phyloP scores from a whole-genome alignment of 2,113 vertebrate species.

The Redunca redunca region DNA sequence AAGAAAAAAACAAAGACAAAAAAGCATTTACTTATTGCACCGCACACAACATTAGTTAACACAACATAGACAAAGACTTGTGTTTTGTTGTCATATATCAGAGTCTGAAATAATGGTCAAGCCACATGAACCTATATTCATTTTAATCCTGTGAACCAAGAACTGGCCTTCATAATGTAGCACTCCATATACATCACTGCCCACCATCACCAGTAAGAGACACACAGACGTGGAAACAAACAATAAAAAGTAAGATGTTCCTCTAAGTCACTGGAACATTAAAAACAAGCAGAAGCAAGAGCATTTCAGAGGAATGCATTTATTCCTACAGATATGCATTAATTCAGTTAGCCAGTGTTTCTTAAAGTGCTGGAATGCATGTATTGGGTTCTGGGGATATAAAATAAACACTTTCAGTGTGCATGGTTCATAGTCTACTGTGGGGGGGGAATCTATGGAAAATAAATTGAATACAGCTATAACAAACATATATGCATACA shows the following conservation, averaged over 20 bases:
- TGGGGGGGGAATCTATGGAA: neutral
- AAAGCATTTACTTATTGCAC: neutral
- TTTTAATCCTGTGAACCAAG: neutral
- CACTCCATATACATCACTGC: neutral
- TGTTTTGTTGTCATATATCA: constrained; percentile 31
- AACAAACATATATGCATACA: neutral
- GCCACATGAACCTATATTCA: neutral
- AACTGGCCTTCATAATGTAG: neutral
- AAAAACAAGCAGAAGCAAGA: constrained; percentile 24
- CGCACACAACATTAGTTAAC: neutral
- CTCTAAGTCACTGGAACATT: neutral
- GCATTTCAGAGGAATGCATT: constrained; percentile 1
- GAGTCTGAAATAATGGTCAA: neutral
- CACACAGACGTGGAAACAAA: neutral
- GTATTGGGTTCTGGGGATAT: neutral
- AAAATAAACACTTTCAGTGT: neutral
- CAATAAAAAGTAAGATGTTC: constrained; percentile 9
- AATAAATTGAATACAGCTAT: neutral
- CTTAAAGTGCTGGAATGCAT: neutral
- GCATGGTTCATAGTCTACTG: neutral
- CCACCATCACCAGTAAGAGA: constrained; percentile 2
- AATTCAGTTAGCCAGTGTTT: neutral
- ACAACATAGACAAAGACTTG: neutral
- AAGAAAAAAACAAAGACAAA: neutral
- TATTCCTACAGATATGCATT: neutral